A percentile compares a stretch with the other conserved stretches of the same genome.
Evolutionary conservation across 2,113 vertebrate species (phyloP).

Genomic region (Sardina pilchardus): DNA sequence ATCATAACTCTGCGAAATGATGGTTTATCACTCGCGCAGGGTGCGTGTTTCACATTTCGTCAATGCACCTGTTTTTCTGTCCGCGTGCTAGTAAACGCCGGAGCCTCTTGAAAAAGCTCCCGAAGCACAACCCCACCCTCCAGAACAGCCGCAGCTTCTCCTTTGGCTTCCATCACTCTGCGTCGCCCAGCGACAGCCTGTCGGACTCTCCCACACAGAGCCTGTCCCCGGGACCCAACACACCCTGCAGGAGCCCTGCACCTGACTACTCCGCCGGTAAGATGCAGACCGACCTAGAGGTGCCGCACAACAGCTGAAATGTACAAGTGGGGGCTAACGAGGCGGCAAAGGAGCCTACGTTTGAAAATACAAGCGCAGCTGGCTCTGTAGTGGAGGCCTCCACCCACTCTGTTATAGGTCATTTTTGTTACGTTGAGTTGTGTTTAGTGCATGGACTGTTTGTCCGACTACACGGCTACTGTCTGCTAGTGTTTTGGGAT

Average conservation of each 20-base stretch:
- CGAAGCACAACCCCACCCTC: constrained; percentile 81
- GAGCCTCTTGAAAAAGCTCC: constrained; percentile 87
- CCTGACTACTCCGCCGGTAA: constrained; percentile 80
- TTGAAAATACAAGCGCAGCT: neutral
- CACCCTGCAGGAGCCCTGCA: constrained; percentile 82
- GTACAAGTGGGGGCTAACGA: too few species aligned
- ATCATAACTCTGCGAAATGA: neutral
- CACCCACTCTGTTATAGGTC: neutral
- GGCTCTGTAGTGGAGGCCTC: neutral
- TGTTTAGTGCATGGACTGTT: neutral
- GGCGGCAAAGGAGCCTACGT: neutral
- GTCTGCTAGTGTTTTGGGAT: neutral
- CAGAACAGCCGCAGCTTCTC: constrained; percentile 93
- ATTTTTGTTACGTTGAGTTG: neutral
- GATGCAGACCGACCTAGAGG: neutral
- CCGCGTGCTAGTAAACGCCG: constrained; percentile 65
- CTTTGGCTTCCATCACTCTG: constrained; percentile 85
- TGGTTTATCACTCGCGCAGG: neutral
- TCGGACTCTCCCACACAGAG: constrained; percentile 89
- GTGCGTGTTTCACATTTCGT: neutral
- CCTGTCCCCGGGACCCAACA: constrained; percentile 82
- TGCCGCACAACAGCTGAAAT: neutral
- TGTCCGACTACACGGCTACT: neutral
- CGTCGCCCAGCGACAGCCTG: constrained; percentile 89
- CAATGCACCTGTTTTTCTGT: neutral